These are phyloP conservation scores for Verasper variegatus DNA, from an alignment of 2,113 vertebrate genomes.

Conservation along the genomic window DNA sequence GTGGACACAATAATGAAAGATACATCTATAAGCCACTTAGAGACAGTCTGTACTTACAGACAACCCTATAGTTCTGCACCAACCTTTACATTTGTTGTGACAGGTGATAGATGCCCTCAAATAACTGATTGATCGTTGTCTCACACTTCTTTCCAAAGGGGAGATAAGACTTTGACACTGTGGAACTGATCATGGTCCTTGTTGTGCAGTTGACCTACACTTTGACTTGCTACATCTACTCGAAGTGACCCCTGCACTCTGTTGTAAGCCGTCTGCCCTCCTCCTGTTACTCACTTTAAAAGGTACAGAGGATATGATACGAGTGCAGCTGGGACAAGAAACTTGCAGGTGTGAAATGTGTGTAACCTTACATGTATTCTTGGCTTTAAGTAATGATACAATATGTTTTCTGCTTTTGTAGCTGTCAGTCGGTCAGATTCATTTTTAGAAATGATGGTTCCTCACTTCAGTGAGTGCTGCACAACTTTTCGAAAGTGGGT, in stretches of 20 bases:
- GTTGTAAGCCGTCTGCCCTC: slow-evolving; percentile 15
- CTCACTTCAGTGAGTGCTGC: not conserved
- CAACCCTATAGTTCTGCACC: not conserved
- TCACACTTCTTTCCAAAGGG: no score
- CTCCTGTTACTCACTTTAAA: slow-evolving; percentile 2
- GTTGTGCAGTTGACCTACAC: slow-evolving; percentile 13
- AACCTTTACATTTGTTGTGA: not conserved
- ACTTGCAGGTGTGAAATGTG: no score
- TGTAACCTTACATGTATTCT: not conserved
- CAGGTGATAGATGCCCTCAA: not conserved
- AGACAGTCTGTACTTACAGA: not conserved
- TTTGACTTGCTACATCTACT: slow-evolving; percentile 27
- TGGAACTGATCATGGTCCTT: slow-evolving; percentile 18
- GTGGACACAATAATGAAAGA: not conserved
- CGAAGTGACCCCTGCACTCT: slow-evolving; percentile 28
- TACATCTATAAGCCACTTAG: not conserved
- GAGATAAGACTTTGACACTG: not conserved
- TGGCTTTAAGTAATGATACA: not conserved
- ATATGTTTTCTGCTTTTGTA: not conserved
- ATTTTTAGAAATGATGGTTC: not conserved
- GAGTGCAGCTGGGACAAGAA: no score
- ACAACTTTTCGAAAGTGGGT: not conserved
- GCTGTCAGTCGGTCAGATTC: no score
- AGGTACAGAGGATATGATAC: not conserved
- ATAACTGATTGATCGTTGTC: no score